Evolutionary conservation across 2,888 invertebrate species (phyloP), one percentile per base, ranked within the genome.

Genomic region (Apodemia duryi): DNA sequence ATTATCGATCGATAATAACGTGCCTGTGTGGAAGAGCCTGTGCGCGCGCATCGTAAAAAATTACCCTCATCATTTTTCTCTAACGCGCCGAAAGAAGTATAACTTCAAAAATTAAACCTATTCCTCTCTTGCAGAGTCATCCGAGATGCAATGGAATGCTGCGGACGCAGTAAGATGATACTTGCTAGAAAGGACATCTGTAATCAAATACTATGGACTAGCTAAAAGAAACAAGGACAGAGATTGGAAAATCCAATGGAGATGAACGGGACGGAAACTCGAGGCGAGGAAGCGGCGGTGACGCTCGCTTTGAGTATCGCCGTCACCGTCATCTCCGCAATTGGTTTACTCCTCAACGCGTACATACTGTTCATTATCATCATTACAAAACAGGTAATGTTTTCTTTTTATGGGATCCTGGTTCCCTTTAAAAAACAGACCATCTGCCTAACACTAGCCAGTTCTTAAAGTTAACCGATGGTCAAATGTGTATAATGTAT

Each of bases 301-400:
- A 91, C 93, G 82, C 91, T 95, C 86, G 93, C 93, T 83, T 92
- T 95, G 76, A 94, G 93, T 84, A 93, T 95, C 75, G 93, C 94
- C 77, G 93, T 95, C 81, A 94, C 94, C 86, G 92, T 95, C 82
- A 92, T 95, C 84, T 94, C 95, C 79, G 90, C 94, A 73, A 85
- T 95, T 74, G 96, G 96, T 74, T 91, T 96, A 72, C 86, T 95
- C 73, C 93, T 96, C 79, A 96, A 96, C 86, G 94, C 93, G 63
- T 96, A 95, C 82, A 94, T 96, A 78, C 87, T 96, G 52, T 92
- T 95, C 76, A 93, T 96, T 76, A 94, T 96, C 67, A 86, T 96
- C 63, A 92, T 96, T 67, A 94, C 95, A 65, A 94, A 94, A 86
- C 95, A 95, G 94, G 95, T 95, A 61, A 29, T 29, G 28, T 41